phyloP scores from a whole-genome alignment of 2,113 vertebrate species.

The Micronycteris hirsuta region DNA sequence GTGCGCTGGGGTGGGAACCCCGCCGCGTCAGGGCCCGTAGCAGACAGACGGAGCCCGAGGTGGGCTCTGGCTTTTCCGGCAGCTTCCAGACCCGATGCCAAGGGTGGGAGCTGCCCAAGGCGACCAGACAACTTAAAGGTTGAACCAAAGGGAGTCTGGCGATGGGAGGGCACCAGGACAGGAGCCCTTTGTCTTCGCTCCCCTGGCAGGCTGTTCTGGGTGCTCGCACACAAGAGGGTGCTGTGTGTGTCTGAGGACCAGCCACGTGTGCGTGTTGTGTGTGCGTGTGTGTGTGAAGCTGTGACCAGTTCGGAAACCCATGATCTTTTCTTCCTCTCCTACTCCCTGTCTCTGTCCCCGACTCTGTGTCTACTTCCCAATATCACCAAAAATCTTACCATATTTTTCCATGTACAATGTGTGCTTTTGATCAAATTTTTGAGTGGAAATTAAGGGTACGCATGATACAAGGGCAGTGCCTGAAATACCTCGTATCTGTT shows the following conservation, averaged over 20 bases:
- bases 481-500: no score
- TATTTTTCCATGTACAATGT: no score
- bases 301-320: neutral
- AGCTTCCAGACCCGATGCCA: neutral
- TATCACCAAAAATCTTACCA: neutral
- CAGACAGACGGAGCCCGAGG: neutral
- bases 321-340: neutral
- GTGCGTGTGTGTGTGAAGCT: neutral
- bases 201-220: neutral
- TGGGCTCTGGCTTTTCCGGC: neutral
- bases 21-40: neutral
- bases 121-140: neutral
- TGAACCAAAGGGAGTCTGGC: neutral
- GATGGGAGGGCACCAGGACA: neutral
- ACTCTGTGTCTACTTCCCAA: neutral
- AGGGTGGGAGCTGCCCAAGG: neutral
- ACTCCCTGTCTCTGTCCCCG: neutral
- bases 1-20: no score
- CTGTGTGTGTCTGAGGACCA: neutral
- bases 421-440: no score
- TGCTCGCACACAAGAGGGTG: neutral
- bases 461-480: no score
- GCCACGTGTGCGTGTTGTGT: neutral
- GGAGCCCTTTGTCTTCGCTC: neutral
- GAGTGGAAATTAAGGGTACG: no score